Conservation (phyloP, 1,140 invertebrate species). For the Mercenaria mercenaria region DNA sequence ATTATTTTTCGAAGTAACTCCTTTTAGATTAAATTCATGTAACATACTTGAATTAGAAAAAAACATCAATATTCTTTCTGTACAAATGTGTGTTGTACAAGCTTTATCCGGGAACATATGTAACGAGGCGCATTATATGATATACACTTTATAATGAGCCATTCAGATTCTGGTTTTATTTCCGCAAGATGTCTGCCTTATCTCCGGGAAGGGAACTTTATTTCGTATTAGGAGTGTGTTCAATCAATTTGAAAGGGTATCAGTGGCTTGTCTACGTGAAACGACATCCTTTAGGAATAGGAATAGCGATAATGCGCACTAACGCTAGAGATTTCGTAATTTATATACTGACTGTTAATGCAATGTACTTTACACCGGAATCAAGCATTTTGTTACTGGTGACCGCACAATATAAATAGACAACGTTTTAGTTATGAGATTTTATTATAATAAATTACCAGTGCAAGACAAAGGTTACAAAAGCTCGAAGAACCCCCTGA, state of each 20-base stretch:
- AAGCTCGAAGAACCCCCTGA: too few relatives aligned
- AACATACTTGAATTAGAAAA: too few relatives aligned
- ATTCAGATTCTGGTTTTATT: not conserved
- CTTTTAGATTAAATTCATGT: too few relatives aligned
- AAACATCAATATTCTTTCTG: too few relatives aligned
- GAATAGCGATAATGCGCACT: not conserved
- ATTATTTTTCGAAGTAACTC: too few relatives aligned
- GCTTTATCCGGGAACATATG: not conserved
- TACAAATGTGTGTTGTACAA: not conserved
- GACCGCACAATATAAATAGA: too few relatives aligned
- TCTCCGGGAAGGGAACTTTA: not conserved
- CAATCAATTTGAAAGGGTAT: not conserved
- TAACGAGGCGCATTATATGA: not conserved
- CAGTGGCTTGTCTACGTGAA: not conserved
- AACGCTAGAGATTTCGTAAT: not conserved
- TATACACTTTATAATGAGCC: not conserved
- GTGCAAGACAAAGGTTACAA: too few relatives aligned
- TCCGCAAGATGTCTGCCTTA: slow-evolving; percentile 5
- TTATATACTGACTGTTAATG: slow-evolving; percentile 1
- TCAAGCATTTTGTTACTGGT: too few relatives aligned
- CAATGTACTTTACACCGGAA: too few relatives aligned
- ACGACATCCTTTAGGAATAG: not conserved
- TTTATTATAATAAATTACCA: too few relatives aligned
- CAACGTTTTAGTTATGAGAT: too few relatives aligned
- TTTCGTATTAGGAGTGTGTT: not conserved